Base-by-base conservation (phyloP, 2,797 vertebrate genomes). In the Malacoraja senta region DNA sequence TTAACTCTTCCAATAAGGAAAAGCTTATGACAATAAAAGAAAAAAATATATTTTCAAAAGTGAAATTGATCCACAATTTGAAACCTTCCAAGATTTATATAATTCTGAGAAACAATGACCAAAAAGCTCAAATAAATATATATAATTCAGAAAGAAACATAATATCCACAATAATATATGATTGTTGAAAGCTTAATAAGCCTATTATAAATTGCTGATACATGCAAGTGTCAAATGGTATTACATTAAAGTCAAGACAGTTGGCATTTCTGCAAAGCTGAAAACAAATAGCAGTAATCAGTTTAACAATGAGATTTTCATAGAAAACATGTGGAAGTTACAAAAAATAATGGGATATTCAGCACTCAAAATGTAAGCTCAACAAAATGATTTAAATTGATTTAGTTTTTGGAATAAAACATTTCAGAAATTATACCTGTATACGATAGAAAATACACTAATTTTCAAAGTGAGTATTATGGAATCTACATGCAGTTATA, bases 231-330 rank as follows among this genome's bases (percentile, higher is more conserved):
- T 88, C 44, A 68, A 12, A 88, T 65, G 58, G 35, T 91, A 72
- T 71, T 65, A 91, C 71, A 91, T 91, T 72, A 91, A 72, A 91
- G 68, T 72, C 65, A 91, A 91, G 88, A 44, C 19, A 26, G 17
- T 74, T 91, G 88, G 35, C 65, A 91, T 72, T 91, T 91, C 88
- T 72, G 32, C 68, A 72, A 74, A 91, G 88, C 68, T 38, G 68
- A 65, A 91, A 72, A 91, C 88, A 44, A 72, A 91, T 91, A 44
- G 71, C 21, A 38, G 32, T 91, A 38, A 91, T 72, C 71, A 91
- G 86, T 91, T 71, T 91, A 68, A 68, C n/a, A 71, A 91, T 91
- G 68, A 91, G 9, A 44, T 91, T 91, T 9, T 44, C 38, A 35
- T 71, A 35, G 88, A 72, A 91, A 72, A 38, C 38, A 91, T 71